A percentile compares a stretch with the other conserved stretches of the same genome.
phyloP scores from a whole-genome alignment of 2,797 vertebrate genomes.

The Rhynchonycteris naso region DNA sequence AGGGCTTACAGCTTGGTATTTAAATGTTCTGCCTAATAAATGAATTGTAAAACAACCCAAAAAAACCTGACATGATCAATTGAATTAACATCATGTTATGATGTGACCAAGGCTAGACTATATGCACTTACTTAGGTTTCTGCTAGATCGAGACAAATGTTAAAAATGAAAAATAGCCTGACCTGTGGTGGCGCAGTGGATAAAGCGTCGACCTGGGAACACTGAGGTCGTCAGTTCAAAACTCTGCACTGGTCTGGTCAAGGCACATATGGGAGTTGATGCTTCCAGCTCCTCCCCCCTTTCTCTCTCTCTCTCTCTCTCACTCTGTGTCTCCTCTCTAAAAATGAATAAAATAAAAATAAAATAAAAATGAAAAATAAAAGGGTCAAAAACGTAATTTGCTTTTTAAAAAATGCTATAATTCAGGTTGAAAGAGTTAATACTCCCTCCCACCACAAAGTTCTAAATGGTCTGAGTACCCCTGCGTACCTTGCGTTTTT shows the following conservation, averaged over 20 bases:
- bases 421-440: not conserved
- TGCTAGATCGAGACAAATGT: not conserved
- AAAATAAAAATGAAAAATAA: not conserved
- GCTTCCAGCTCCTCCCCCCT: too few species aligned
- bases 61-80: not conserved
- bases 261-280: too few species aligned
- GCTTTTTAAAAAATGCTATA: not conserved
- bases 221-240: too few species aligned
- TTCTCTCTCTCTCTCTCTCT: too few species aligned
- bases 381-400: not conserved
- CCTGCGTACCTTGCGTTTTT: not conserved
- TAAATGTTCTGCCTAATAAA: slow-evolving; percentile 1
- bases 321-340: not conserved
- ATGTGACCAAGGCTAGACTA: not conserved
- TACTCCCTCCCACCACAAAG: not conserved
- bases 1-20: not conserved
- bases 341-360: not conserved
- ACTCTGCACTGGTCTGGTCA: too few species aligned
- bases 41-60: not conserved
- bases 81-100: not conserved
- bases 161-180: not conserved
- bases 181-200: too few species aligned
- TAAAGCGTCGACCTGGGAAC: too few species aligned
- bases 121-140: not conserved
- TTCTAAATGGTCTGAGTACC: not conserved